These are phyloP conservation scores for Podarcis lilfordi DNA, from an alignment of 2,797 vertebrate genomes.

Conservation along the genomic window DNA sequence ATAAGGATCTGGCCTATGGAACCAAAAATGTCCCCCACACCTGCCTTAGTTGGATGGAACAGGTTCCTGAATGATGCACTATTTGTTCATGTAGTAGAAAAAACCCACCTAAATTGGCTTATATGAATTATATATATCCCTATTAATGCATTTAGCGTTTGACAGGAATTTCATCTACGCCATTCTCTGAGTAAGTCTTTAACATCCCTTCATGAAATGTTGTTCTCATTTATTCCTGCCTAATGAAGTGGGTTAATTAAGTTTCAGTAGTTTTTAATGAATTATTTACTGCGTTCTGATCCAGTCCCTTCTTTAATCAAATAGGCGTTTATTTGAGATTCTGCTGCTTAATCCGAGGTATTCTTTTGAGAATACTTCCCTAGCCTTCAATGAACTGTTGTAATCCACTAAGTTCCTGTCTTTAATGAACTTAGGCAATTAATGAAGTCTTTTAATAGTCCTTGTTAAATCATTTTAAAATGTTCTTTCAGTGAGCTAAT, in stretches of 20 bases:
- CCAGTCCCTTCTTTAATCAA: background rate
- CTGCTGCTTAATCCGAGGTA: background rate
- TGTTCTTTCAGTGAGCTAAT: background rate
- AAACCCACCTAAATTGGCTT: background rate
- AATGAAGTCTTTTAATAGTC: background rate
- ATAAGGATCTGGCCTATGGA: too few species aligned
- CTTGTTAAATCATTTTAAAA: background rate
- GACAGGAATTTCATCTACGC: background rate
- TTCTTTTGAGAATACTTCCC: background rate
- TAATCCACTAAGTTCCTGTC: background rate
- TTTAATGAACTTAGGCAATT: slow-evolving; percentile 3
- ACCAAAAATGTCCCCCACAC: too few species aligned
- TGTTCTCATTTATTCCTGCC: background rate
- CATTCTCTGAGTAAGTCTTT: background rate
- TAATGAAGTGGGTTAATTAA: background rate
- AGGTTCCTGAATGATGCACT: background rate
- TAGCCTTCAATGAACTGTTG: background rate
- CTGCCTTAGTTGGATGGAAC: background rate
- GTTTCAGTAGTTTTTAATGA: background rate
- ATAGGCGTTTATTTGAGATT: background rate
- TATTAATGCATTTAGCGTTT: background rate
- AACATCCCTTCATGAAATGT: background rate
- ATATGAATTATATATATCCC: background rate
- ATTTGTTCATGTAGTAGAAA: background rate
- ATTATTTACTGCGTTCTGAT: background rate